Conservation (phyloP, 2,888 invertebrate genomes). For the Branchellion lobata region DNA sequence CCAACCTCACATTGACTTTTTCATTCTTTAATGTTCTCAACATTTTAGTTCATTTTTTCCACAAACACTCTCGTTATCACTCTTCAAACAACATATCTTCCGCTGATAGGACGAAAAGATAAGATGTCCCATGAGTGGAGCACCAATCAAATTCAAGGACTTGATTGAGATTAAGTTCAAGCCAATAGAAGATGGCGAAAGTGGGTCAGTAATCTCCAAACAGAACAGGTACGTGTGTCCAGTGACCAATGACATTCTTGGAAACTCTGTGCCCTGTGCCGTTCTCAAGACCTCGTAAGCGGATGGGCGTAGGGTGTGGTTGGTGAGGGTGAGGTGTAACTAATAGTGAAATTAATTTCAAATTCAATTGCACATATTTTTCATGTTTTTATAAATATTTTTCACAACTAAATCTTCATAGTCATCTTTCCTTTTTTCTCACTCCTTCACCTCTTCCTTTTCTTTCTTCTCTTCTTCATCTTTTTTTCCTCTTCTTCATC, state of each 20-base stretch:
- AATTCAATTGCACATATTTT: too few species aligned
- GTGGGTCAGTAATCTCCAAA: conserved; percentile 81
- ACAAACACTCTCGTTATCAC: background rate
- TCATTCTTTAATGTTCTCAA: background rate
- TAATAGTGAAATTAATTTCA: too few species aligned
- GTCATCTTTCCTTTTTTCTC: too few species aligned
- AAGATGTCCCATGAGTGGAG: conserved; percentile 80
- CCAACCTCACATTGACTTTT: too few species aligned
- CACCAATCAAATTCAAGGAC: conserved; percentile 84
- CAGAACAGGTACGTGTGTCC: conserved; percentile 89
- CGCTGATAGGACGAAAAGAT: conserved; percentile 71
- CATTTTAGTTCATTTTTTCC: background rate
- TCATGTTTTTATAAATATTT: too few species aligned
- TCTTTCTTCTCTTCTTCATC: too few species aligned
- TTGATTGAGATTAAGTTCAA: conserved; percentile 90
- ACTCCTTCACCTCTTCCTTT: too few species aligned
- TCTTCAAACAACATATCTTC: background rate
- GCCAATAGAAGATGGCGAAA: conserved; percentile 81
- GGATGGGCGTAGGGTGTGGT: background rate
- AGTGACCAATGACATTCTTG: conserved; percentile 89
- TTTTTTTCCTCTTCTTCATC: too few species aligned
- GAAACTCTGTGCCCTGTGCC: conserved; percentile 83
- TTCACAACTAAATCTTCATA: too few species aligned
- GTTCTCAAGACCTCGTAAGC: conserved; percentile 80
- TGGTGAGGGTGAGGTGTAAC: too few species aligned